Evolutionary conservation across 2,113 vertebrate species (phyloP), one percentile per base, ranked within the genome.

Genomic region (Stigmatopora argus): DNA sequence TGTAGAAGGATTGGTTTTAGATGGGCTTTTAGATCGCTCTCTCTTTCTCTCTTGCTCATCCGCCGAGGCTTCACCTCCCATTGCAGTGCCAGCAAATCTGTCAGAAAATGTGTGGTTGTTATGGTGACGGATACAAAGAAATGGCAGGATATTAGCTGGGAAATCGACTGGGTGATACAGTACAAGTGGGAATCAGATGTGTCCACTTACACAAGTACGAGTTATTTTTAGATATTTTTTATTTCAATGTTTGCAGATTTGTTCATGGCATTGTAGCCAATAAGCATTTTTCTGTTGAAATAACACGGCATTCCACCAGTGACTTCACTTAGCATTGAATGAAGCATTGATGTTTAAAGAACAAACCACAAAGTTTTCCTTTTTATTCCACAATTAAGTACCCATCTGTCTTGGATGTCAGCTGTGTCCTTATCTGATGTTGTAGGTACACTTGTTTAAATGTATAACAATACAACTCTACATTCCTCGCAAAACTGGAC

Each of bases 61-160:
- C 80, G 83, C 79, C 51, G 77, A 86, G 78, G 81, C 81, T 83
- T 88, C 85, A 88, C 85, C 85, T 85, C 89, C 83, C 80, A 66
- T 82, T 86, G 88, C 86, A 90, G 85, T 83, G 82, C 84, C 86
- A 89, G 85, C 81, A 83, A 83, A 90, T 87, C 89, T 90, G 87
- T 88, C 84, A 86, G 89, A 89, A 90, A 86, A 89, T 88, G 88
- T 85, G 87, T 86, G 87, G 90, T 92, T 92, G 91, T 90, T 89
- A 91, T 91, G 87, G 90, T 79, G 84, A 91, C 78, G 62, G 85
- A 78, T 87, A 88, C 85, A 87, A 86, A 89, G 83, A 89, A 86
- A 86, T 74, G 84, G 86, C 81, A 86, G 81, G 82, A 82, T 87
- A 59, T 83, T 80, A 70, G 84, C 81, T 82, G 83, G 81, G 76